Evolutionary conservation across 2,113 vertebrate species (phyloP).

Genomic region (Gyps fulvus): DNA sequence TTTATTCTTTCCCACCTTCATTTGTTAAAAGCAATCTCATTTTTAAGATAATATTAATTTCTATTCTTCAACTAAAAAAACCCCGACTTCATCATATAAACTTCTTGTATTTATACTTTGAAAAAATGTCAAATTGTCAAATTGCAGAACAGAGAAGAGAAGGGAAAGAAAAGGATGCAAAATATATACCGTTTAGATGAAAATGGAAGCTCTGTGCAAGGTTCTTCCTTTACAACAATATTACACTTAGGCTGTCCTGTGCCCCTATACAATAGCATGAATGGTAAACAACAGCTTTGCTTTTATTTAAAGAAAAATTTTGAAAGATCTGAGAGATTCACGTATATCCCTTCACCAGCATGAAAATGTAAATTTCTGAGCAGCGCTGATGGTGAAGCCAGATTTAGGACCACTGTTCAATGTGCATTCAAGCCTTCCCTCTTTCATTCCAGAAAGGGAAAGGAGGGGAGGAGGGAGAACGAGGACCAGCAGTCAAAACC

Average conservation of each 20-base stretch:
- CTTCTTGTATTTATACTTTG: neutral
- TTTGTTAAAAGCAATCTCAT: neutral
- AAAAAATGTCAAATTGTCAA: neutral
- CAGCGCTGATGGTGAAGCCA: neutral
- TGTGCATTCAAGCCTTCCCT: neutral
- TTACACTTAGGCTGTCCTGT: neutral
- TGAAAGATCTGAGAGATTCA: conserved; percentile 22
- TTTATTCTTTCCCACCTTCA: neutral
- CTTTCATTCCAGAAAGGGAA: neutral
- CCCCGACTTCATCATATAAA: neutral
- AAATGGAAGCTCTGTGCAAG: neutral
- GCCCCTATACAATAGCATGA: neutral
- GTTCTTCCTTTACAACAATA: neutral
- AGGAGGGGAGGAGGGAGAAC: neutral
- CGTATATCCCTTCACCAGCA: neutral
- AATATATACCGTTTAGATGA: neutral
- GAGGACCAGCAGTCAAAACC: neutral
- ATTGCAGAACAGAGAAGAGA: neutral
- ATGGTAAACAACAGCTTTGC: neutral
- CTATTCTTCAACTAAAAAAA: neutral
- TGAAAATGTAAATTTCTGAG: conserved; percentile 11
- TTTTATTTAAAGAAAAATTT: conserved; percentile 11
- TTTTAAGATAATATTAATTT: neutral
- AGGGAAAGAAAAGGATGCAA: neutral
- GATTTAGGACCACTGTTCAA: conserved; percentile 30